Evolutionary conservation across 2,888 invertebrate genomes (phyloP).

Genomic region (Cataglyphis cursor): DNA sequence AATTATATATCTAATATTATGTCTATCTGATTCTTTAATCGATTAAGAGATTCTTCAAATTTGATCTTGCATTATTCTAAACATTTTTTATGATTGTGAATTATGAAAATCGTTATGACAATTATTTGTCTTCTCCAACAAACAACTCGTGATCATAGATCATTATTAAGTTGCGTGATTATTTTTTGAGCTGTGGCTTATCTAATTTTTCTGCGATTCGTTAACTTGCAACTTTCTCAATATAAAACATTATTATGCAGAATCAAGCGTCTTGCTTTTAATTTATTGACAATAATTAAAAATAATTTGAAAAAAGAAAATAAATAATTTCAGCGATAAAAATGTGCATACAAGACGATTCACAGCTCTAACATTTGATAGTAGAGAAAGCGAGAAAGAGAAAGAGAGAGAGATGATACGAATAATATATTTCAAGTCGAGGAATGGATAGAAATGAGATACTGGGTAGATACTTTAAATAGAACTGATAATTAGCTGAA

Average conservation of each 20-base stretch:
- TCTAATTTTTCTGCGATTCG: background rate
- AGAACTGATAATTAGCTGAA: background rate
- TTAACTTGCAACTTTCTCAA: background rate
- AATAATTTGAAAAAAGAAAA: background rate
- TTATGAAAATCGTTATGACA: background rate
- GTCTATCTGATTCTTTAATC: constrained; percentile 48
- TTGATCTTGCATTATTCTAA: background rate
- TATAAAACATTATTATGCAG: background rate
- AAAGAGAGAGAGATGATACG: too few species aligned
- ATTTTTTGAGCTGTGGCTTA: background rate
- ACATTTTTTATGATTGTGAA: background rate
- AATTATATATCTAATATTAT: constrained; percentile 63
- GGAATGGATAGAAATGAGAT: constrained; percentile 27
- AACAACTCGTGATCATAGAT: background rate
- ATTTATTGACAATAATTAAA: background rate
- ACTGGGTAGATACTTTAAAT: constrained; percentile 56
- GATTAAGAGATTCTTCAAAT: constrained; percentile 59
- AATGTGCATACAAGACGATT: too few species aligned
- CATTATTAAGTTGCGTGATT: background rate
- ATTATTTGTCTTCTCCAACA: constrained; percentile 4
- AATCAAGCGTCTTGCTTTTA: background rate
- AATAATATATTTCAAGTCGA: background rate
- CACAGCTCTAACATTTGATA: too few species aligned
- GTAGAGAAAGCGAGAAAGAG: background rate
- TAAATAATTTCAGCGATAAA: too few species aligned